phyloP scores from a whole-genome alignment of 1,140 invertebrate genomes.

The Propsilocerus akamusi region DNA sequence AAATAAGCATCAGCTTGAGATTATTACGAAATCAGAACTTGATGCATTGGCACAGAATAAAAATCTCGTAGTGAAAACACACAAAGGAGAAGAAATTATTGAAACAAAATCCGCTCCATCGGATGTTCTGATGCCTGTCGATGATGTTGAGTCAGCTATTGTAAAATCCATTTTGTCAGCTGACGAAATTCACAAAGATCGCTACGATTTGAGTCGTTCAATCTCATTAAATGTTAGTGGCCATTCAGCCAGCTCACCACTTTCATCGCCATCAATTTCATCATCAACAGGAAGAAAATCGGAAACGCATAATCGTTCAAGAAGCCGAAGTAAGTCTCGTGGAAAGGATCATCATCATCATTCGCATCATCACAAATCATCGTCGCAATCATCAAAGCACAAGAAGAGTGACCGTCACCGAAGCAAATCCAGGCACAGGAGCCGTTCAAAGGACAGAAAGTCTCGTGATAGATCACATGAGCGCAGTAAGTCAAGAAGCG shows the following conservation, averaged over 20 bases:
- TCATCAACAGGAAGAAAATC: not conserved
- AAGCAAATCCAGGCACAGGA: constrained; percentile 7
- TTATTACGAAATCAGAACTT: constrained; percentile 81
- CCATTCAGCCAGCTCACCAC: constrained; percentile 6
- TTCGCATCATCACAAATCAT: not conserved
- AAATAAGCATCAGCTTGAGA: constrained; percentile 79
- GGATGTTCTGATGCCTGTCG: constrained; percentile 39
- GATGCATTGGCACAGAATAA: constrained; percentile 58
- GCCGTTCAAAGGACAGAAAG: constrained; percentile 1
- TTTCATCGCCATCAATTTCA: not conserved
- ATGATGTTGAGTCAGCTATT: constrained; percentile 38
- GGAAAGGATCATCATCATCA: not conserved
- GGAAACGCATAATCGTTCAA: not conserved
- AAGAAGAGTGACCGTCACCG: not conserved
- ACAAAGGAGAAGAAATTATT: constrained; percentile 77
- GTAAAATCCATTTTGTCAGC: constrained; percentile 27
- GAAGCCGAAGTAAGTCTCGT: not conserved
- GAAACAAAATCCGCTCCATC: constrained; percentile 33
- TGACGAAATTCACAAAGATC: not conserved
- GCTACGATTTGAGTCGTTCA: not conserved
- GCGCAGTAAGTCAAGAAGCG: not conserved
- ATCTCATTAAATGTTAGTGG: not conserved
- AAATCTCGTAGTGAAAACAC: constrained; percentile 76
- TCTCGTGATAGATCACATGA: constrained; percentile 5
- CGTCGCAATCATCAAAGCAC: not conserved